Evolutionary conservation across 2,888 invertebrate genomes (phyloP).

Genomic region (Drosophila borealis): DNA sequence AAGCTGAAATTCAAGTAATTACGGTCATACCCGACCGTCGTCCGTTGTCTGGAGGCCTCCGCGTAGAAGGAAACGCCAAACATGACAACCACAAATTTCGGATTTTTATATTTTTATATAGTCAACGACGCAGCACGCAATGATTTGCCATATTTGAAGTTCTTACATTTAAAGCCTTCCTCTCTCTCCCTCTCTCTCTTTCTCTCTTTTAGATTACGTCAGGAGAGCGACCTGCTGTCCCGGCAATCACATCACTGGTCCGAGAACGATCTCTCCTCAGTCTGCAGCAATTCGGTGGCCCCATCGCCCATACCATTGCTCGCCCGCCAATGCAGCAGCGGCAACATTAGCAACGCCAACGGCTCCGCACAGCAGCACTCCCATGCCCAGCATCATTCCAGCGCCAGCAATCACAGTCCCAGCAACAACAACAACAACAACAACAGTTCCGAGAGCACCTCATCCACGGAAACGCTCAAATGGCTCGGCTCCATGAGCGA

Average conservation of each 20-base stretch:
- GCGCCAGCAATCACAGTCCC: conserved; percentile 44
- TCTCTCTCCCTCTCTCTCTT: not conserved
- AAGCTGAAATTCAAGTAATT: conserved; percentile 74
- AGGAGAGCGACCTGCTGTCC: conserved; percentile 85
- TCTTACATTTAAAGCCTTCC: not conserved
- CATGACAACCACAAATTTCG: conserved; percentile 53
- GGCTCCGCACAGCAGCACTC: conserved; percentile 21
- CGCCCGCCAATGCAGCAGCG: conserved; percentile 59
- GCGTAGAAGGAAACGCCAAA: conserved; percentile 60
- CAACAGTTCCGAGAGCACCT: conserved; percentile 85
- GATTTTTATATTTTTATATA: conserved; percentile 34
- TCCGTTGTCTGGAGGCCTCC: conserved; percentile 37
- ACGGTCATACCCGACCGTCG: conserved; percentile 51
- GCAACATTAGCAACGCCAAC: conserved; percentile 48
- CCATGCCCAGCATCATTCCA: conserved; percentile 50
- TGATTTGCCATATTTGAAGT: conserved; percentile 59
- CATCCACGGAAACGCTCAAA: conserved; percentile 91
- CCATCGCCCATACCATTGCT: conserved; percentile 74
- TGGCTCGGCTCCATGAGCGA: conserved; percentile 92
- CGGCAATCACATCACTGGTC: conserved; percentile 85
- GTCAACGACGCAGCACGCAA: conserved; percentile 66
- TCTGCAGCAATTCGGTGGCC: conserved; percentile 81
- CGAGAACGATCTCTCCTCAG: conserved; percentile 84
- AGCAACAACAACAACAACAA: conserved; percentile 64
- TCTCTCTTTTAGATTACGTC: conserved; percentile 81